phyloP scores from a whole-genome alignment of 2,113 vertebrate genomes.

The Caracal caracal region DNA sequence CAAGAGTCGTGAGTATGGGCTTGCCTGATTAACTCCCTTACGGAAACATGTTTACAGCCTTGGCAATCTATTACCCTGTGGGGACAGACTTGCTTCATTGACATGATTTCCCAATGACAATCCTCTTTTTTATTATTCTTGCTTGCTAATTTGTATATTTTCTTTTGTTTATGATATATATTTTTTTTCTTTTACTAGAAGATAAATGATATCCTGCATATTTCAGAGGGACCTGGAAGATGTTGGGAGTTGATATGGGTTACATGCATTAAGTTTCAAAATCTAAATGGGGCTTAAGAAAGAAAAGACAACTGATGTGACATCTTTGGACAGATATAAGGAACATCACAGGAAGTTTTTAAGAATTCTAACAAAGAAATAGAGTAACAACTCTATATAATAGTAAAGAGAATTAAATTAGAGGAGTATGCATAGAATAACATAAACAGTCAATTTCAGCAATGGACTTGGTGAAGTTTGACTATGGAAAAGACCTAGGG shows the following conservation, averaged over 20 bases:
- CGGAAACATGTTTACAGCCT: background rate
- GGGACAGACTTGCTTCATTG: background rate
- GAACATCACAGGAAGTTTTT: background rate
- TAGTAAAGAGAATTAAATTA: background rate
- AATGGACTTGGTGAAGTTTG: background rate
- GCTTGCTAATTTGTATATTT: background rate
- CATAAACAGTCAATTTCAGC: background rate
- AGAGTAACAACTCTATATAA: background rate
- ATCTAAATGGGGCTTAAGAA: background rate
- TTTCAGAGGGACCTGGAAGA: background rate
- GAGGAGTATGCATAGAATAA: background rate
- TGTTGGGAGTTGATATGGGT: background rate
- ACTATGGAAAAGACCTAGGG: background rate
- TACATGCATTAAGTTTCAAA: background rate
- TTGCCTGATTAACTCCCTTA: background rate
- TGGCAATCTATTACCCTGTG: background rate
- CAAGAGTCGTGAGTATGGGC: no score
- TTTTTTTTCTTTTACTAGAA: background rate
- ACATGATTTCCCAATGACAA: background rate
- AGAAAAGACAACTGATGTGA: background rate
- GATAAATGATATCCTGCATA: background rate
- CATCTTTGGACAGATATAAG: background rate
- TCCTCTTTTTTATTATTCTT: background rate
- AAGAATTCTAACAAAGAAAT: background rate
- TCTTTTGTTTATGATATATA: background rate